Evolutionary conservation across 1,140 invertebrate genomes (phyloP), one percentile per base, ranked within the genome.

Genomic region (Matsumurasca onukii): DNA sequence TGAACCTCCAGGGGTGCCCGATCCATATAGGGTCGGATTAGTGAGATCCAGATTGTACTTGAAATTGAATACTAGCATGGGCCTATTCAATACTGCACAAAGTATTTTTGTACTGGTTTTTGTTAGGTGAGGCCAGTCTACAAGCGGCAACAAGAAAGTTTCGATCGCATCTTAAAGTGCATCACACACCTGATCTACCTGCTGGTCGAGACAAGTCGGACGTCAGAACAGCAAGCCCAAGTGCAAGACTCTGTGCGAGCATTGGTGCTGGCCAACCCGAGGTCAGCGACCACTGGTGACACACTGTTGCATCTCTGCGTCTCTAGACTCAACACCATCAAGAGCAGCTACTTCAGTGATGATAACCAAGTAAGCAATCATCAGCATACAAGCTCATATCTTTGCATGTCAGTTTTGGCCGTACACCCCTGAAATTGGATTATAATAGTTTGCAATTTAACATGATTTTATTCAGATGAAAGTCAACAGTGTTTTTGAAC

Each of bases 121-220:
- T 55, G 69, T 27, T 30, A 83, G 81, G 82, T 89, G 64, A 82
- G 85, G 69, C 92, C 92, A 3, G 84, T 90, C 22, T 88, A 88
- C 75, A 89, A 89, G 74, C 82, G 86, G 69, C 93, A 95, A 76
- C 86, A 89, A 72, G 92, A 94, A 69, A 90, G 87, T 80, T 94
- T 91, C 76, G 92, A 95, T 77, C 86, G 88, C 66, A 89, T 90
- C 24, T 79, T 94, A 68, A 90, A 89, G 74, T 91, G 90, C 74
- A 83, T 91, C 2, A 90, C 91, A 0, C 91, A 94, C 80, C 81
- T 94, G 39, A 87, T 95, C 67, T 91, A 91, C 78, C 80, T 95
- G 64, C 80, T 93, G 59, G 79, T 88, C 62, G 82, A 86, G 78
- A 89, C 86, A 68, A 82, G 84, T 48, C 79, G 82, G 73, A 81